Evolutionary conservation across 2,888 invertebrate species (phyloP).

Genomic region (Argyresthia goedartella): DNA sequence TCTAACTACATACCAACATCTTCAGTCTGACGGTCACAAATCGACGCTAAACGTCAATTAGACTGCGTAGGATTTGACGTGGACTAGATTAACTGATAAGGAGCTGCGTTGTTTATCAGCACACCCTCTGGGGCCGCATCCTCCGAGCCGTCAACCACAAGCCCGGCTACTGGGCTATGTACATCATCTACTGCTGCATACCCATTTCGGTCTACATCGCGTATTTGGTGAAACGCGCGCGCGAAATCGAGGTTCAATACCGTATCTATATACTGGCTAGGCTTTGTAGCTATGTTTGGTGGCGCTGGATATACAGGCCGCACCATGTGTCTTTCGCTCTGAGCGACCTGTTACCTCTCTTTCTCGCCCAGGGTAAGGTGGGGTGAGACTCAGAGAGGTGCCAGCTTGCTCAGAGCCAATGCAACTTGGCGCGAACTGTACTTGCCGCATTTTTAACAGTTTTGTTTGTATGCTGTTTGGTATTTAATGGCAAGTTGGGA

Average conservation of each 20-base stretch:
- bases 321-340: neutral
- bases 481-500: no score
- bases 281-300: neutral
- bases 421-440: neutral
- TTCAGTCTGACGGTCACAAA: no score
- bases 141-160: slow-evolving; percentile 82
- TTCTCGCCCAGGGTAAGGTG: no score
- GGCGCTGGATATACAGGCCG: neutral
- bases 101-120: no score
- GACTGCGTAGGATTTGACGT: no score
- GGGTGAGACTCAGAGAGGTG: no score
- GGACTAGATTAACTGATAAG: slow-evolving; percentile 82
- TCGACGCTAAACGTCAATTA: no score
- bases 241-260: slow-evolving; percentile 64
- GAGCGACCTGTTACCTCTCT: neutral
- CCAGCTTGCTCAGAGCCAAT: no score
- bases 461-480: no score
- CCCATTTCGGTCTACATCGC: slow-evolving; percentile 78
- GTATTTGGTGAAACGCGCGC: slow-evolving; percentile 74
- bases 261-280: slow-evolving; percentile 16
- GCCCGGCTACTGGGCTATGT: slow-evolving; percentile 85
- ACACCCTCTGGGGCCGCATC: slow-evolving; percentile 78
- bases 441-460: no score
- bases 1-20: no score
- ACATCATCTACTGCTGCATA: slow-evolving; percentile 81